Evolutionary conservation across 1,140 invertebrate genomes (phyloP).

Genomic region (Arion vulgaris): DNA sequence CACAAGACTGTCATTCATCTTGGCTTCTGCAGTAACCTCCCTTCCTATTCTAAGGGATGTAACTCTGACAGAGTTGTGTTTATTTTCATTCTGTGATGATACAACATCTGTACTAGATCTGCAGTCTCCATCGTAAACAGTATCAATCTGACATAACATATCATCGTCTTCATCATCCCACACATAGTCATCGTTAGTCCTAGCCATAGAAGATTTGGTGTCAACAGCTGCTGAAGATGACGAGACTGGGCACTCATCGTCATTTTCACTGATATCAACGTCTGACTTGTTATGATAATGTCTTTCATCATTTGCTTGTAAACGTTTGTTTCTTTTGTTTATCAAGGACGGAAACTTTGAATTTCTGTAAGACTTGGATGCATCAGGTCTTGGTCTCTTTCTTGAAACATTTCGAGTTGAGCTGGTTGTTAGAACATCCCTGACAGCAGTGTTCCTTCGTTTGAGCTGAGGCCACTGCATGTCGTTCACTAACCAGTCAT

Average conservation of each 20-base stretch:
- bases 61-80: neutral
- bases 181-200: neutral
- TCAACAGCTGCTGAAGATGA: neutral
- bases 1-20: neutral
- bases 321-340: neutral
- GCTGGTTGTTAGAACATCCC: constrained; percentile 7
- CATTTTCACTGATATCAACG: neutral
- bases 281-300: neutral
- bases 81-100: neutral
- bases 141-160: constrained; percentile 24
- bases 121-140: neutral
- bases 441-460: constrained; percentile 4
- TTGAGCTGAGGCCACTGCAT: neutral
- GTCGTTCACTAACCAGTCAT: constrained; percentile 36
- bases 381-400: neutral
- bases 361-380: no score
- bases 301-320: neutral
- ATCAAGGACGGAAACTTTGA: neutral
- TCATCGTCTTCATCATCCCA: constrained; percentile 33
- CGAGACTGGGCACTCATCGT: neutral
- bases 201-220: neutral
- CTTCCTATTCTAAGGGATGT: neutral
- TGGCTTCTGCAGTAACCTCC: neutral
- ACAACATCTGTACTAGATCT: neutral
- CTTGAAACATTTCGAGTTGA: neutral